Percentiles rank a stretch among this genome's conserved stretches.
Evolutionary conservation across 92 coral and sea anemone genomes (phyloP).

Genomic region (Parazoanthus atlanticus): DNA sequence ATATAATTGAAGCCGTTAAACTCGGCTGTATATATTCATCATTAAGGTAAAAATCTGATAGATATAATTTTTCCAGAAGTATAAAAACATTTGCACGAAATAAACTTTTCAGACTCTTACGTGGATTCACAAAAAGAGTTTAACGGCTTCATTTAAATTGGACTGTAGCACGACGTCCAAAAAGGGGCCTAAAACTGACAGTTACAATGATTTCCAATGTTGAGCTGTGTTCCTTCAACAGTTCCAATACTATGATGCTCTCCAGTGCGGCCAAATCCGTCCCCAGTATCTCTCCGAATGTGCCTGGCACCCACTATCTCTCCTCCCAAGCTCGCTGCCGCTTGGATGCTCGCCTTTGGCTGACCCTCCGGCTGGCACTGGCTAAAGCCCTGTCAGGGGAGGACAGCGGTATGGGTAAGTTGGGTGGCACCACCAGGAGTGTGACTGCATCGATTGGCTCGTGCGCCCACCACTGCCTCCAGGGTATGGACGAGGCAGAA

Average conservation of each 20-base stretch:
- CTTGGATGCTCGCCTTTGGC: slow-evolving; percentile 93
- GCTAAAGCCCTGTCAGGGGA: slow-evolving; percentile 84
- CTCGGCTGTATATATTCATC: too few relatives aligned
- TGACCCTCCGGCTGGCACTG: slow-evolving; percentile 84
- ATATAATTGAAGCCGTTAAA: too few relatives aligned
- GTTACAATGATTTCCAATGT: background rate
- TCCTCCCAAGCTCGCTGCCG: slow-evolving; percentile 78
- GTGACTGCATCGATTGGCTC: slow-evolving; percentile 87
- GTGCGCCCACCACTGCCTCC: slow-evolving; percentile 88
- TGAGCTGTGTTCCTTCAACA: background rate
- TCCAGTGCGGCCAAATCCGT: slow-evolving; percentile 70
- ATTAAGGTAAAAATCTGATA: too few relatives aligned
- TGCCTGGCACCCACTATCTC: slow-evolving; percentile 63
- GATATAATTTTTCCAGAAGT: too few relatives aligned
- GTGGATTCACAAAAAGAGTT: too few relatives aligned
- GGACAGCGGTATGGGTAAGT: slow-evolving; percentile 92
- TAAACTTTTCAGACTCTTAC: too few relatives aligned
- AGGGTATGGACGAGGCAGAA: slow-evolving; percentile 96
- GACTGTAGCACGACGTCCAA: too few relatives aligned
- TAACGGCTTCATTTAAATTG: too few relatives aligned
- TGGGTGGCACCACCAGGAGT: slow-evolving; percentile 88
- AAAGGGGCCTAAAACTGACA: too few relatives aligned
- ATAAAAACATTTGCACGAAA: too few relatives aligned
- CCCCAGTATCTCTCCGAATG: slow-evolving; percentile 29
- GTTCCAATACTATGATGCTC: slow-evolving; percentile 56